A percentile compares a stretch with the other conserved stretches of the same genome.
These are phyloP conservation scores for Erethizon dorsatum DNA, from an alignment of 2,797 vertebrate genomes.

Conservation along the genomic window DNA sequence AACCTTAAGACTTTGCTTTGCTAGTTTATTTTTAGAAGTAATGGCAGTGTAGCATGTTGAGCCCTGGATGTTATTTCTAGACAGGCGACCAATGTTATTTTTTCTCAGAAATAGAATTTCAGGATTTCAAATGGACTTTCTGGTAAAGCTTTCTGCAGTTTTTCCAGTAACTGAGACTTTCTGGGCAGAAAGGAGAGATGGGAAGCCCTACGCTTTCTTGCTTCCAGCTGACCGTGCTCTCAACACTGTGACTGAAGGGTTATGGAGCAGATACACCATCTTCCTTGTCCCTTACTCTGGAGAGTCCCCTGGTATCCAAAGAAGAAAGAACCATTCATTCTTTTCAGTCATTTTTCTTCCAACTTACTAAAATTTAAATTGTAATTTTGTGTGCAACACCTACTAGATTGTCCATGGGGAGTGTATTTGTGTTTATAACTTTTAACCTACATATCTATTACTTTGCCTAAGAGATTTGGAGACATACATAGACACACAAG, in stretches of 20 bases:
- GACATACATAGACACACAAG: neutral
- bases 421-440: neutral
- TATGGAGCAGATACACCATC: fast-evolving
- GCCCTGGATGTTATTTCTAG: slow-evolving; percentile 75
- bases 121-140: slow-evolving; percentile 21
- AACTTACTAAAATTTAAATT: slow-evolving; percentile 12
- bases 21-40: slow-evolving; percentile 81
- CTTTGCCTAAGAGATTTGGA: neutral
- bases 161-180: slow-evolving; percentile 68
- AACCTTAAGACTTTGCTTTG: slow-evolving; percentile 71
- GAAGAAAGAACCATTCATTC: neutral
- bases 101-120: slow-evolving; percentile 70
- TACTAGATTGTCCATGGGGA: neutral
- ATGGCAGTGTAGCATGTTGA: slow-evolving; percentile 53
- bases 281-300: neutral
- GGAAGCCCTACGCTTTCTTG: neutral
- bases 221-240: neutral
- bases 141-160: slow-evolving; percentile 58
- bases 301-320: neutral
- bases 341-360: neutral
- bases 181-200: neutral
- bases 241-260: neutral
- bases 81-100: slow-evolving; percentile 46
- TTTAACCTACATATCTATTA: neutral
- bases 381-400: neutral